phyloP scores from a whole-genome alignment of 2,113 vertebrate genomes.

The Noturus placidus region DNA sequence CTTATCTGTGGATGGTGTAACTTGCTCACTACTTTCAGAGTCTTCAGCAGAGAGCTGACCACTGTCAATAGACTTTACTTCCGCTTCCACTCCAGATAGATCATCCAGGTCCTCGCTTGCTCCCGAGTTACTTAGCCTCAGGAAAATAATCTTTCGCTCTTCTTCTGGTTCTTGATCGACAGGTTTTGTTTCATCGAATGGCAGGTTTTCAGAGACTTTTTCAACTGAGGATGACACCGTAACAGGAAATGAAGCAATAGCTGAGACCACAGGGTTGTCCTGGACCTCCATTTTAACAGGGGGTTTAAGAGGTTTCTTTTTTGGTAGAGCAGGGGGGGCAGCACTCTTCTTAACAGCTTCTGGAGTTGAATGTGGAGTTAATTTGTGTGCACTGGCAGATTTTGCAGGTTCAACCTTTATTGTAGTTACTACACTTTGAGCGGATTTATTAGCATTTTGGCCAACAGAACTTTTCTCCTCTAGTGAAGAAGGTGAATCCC shows the following conservation, averaged over 20 bases:
- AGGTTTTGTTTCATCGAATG: slow-evolving; percentile 28
- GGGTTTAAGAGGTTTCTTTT: slow-evolving; percentile 55
- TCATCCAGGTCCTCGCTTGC: slow-evolving; percentile 46
- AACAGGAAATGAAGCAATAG: neutral
- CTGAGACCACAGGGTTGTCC: neutral
- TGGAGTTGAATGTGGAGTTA: slow-evolving; percentile 41
- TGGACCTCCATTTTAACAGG: slow-evolving; percentile 7
- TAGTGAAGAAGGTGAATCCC: slow-evolving; percentile 36
- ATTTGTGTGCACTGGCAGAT: slow-evolving; percentile 62
- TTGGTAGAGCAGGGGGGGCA: slow-evolving; percentile 48
- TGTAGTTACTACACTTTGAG: slow-evolving; percentile 3
- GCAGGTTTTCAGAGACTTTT: neutral
- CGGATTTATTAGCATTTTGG: slow-evolving; percentile 9
- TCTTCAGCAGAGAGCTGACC: slow-evolving; percentile 69
- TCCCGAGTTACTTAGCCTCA: slow-evolving; percentile 42
- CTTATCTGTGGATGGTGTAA: slow-evolving; percentile 54
- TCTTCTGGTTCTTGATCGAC: slow-evolving; percentile 27
- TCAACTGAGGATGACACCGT: neutral
- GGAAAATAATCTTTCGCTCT: slow-evolving; percentile 29
- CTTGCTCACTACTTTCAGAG: slow-evolving; percentile 62
- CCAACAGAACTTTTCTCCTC: slow-evolving; percentile 38
- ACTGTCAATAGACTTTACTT: slow-evolving; percentile 71
- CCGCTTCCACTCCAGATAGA: slow-evolving; percentile 51
- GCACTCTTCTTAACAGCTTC: slow-evolving; percentile 52
- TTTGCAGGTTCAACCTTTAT: slow-evolving; percentile 52